Evolutionary conservation across 2,888 invertebrate species (phyloP).

Genomic region (Hirtodrosophila histrioides): DNA sequence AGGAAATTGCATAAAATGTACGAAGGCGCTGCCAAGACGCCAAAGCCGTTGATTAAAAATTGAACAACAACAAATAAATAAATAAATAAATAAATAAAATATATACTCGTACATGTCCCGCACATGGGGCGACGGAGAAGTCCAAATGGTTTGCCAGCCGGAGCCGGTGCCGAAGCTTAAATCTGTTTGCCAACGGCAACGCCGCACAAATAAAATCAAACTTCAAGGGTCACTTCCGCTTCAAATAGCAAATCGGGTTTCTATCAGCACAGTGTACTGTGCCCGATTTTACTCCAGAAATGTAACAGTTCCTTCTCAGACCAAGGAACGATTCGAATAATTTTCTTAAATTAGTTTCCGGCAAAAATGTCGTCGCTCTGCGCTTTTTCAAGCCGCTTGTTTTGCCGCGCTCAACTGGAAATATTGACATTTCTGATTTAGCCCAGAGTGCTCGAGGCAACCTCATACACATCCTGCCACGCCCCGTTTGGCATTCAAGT

Average conservation of each 20-base stretch:
- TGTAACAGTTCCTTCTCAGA: constrained; percentile 45
- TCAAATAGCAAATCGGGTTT: constrained; percentile 71
- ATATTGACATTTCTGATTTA: constrained; percentile 71
- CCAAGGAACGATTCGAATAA: constrained; percentile 47
- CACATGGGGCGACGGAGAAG: constrained; percentile 2
- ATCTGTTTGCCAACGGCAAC: constrained; percentile 67
- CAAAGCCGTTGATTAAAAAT: constrained; percentile 77
- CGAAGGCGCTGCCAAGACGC: constrained; percentile 66
- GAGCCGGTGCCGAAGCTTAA: constrained; percentile 22
- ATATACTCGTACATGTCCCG: constrained; percentile 18
- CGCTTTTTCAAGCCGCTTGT: constrained; percentile 63
- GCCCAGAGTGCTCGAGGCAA: constrained; percentile 46
- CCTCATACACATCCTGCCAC: constrained; percentile 3
- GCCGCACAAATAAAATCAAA: constrained; percentile 77
- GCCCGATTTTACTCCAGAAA: constrained; percentile 36
- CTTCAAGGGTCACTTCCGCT: constrained; percentile 80
- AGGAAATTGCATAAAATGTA: constrained; percentile 76
- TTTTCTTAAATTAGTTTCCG: constrained; percentile 76
- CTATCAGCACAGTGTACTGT: constrained; percentile 36
- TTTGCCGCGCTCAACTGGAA: constrained; percentile 69
- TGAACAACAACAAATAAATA: constrained; percentile 62
- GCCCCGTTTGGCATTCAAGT: constrained; percentile 27
- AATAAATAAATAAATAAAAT: constrained; percentile 58
- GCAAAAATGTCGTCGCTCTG: constrained; percentile 53
- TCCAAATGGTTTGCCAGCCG: background rate